Evolutionary conservation across 1,140 invertebrate genomes (phyloP), one percentile per base, ranked within the genome.

Genomic region (Paraescarpia echinospica): DNA sequence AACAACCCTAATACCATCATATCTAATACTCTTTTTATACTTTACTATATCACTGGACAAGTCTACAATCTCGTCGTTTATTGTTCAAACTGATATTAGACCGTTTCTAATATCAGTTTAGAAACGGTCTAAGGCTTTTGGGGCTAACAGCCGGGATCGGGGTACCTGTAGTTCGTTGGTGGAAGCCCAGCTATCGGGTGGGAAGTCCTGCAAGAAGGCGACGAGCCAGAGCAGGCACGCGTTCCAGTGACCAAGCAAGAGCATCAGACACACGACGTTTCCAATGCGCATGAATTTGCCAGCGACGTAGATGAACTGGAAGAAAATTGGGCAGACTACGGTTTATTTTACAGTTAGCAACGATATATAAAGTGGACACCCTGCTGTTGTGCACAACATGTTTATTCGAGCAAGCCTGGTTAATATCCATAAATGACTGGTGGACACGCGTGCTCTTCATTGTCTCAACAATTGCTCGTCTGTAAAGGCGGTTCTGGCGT

Each of bases 281-380:
- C 99, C 99, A 96, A 99, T 99, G 96, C 99, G 97, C 98, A 99
- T 99, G 97, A 99, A 99, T 94, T 99, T 99, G 96, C 98, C 99
- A 94, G 99, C 99, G 97, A 99, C 98, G 96, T 99, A 99, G 96
- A 99, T 98, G 97, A 99, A 99, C 99, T 99, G 98, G 95, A 98
- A 95, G n/a, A 8, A 90, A 33, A 92, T 33, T 18, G 34, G 77
- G 90, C 34, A 34, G 33, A 41, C 90, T 34, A 34, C 34, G 90
- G 90, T 90, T 90, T 34, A 34, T 34, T 34, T 34, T 33, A n/a
- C 14, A 90, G 31, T 31, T 22, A 31, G 35, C 34, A 41, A 41
- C 35, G 34, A 90, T 34, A 33, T 34, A 4, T 33, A 34, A 90
- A 22, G 35, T 12, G 90, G 90, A 41, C 4, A 31, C 35, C 35